A percentile compares a stretch with the other conserved stretches of the same genome.
phyloP scores from a whole-genome alignment of 2,113 vertebrate genomes.

The Neomonachus schauinslandi region DNA sequence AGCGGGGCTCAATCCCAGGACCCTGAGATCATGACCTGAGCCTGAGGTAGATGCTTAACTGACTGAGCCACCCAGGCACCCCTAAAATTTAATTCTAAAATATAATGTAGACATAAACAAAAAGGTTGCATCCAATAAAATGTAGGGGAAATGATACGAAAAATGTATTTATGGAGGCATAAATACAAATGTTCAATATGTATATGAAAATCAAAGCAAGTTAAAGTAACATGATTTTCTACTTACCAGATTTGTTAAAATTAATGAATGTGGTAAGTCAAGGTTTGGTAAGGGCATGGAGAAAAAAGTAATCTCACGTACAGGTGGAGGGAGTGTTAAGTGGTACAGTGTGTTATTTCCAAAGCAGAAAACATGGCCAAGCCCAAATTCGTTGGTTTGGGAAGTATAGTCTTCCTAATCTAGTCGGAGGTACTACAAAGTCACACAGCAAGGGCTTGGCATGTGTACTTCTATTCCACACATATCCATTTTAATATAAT shows the following conservation, averaged over 20 bases:
- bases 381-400: background rate
- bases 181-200: background rate
- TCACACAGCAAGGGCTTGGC: background rate
- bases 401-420: background rate
- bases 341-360: background rate
- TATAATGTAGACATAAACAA: background rate
- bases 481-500: background rate
- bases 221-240: background rate
- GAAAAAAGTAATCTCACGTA: background rate
- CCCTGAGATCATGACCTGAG: background rate
- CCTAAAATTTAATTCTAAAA: background rate
- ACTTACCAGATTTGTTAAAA: slow-evolving; percentile 24
- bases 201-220: background rate
- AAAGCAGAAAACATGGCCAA: background rate
- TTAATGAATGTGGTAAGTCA: background rate
- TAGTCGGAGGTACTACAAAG: background rate
- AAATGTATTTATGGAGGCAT: background rate
- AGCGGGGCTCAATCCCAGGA: too few species aligned
- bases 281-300: background rate
- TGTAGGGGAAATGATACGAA: background rate
- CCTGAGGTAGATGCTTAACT: background rate
- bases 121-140: background rate
- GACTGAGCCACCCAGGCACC: background rate
- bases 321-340: background rate
- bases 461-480: background rate